Conservation (phyloP, 1,140 invertebrate species). For the Nixonia krombeini region DNA sequence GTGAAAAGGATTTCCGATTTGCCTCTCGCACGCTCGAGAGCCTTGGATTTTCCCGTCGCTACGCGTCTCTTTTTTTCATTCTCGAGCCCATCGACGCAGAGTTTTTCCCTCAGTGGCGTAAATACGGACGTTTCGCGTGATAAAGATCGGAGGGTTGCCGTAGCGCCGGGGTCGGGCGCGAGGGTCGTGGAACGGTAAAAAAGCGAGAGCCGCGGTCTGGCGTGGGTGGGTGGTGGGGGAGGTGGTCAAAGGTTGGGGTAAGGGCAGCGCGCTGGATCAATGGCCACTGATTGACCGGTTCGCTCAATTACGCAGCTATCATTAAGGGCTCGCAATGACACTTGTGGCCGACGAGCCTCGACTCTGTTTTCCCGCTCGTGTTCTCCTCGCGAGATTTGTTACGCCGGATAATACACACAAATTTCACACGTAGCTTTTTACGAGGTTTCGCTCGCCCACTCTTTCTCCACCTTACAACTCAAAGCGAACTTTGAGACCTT, state of each 20-base stretch:
- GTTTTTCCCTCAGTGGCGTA: slow-evolving; percentile 13
- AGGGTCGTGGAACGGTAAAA: slow-evolving; percentile 10
- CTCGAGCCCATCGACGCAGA: neutral
- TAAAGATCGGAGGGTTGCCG: slow-evolving; percentile 42
- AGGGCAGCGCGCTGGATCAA: slow-evolving; percentile 44
- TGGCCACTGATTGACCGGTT: slow-evolving; percentile 49
- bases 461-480: too few species aligned
- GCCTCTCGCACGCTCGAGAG: too few species aligned
- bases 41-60: too few species aligned
- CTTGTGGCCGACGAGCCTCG: slow-evolving; percentile 19
- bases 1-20: too few species aligned
- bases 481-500: too few species aligned
- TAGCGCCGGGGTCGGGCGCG: too few species aligned
- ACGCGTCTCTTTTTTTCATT: too few species aligned
- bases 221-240: slow-evolving; percentile 11
- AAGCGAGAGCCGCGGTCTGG: slow-evolving; percentile 18
- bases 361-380: too few species aligned
- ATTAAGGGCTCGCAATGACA: slow-evolving; percentile 39
- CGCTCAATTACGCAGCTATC: slow-evolving; percentile 41
- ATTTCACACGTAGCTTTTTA: too few species aligned
- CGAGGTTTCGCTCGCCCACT: too few species aligned
- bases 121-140: slow-evolving; percentile 35
- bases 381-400: slow-evolving; percentile 3
- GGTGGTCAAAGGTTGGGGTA: too few species aligned
- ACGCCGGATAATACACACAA: too few species aligned